Percentiles rank a stretch among this genome's conserved stretches.
These are phyloP conservation scores for Pentamera pediparva DNA, from an alignment of 53 echinoderm and acorn worm species.

Conservation along the genomic window DNA sequence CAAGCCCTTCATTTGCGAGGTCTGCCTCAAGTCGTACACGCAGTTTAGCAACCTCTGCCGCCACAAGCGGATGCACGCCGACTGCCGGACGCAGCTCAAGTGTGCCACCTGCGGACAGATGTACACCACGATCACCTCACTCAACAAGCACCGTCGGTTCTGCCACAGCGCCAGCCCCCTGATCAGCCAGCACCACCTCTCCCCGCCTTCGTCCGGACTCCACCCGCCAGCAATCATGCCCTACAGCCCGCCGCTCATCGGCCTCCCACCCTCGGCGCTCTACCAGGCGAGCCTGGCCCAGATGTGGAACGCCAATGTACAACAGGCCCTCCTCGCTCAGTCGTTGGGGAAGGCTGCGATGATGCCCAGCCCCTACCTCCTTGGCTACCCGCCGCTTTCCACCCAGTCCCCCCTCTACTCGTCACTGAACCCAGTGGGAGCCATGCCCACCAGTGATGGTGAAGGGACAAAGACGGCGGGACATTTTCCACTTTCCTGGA, in stretches of 20 bases:
- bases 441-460: background rate
- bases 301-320: slow-evolving; percentile 86
- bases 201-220: background rate
- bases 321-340: slow-evolving; percentile 77
- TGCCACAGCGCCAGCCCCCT: slow-evolving; percentile 82
- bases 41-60: slow-evolving; percentile 97
- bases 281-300: slow-evolving; percentile 84
- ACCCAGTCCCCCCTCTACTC: slow-evolving; percentile 54
- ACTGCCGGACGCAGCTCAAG: slow-evolving; percentile 93
- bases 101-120: slow-evolving; percentile 89
- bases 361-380: slow-evolving; percentile 66
- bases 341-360: slow-evolving; percentile 55
- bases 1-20: slow-evolving; percentile 96
- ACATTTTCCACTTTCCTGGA: slow-evolving; percentile 19
- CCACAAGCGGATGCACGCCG: slow-evolving; percentile 96
- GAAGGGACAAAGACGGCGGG: slow-evolving; percentile 1
- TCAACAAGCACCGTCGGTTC: slow-evolving; percentile 96
- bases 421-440: background rate
- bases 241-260: slow-evolving; percentile 20
- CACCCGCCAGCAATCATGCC: slow-evolving; percentile 18
- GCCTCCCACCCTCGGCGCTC: slow-evolving; percentile 46
- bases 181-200: slow-evolving; percentile 69
- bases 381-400: slow-evolving; percentile 67
- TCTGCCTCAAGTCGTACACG: slow-evolving; percentile 95
- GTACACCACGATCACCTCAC: slow-evolving; percentile 86